Conservation (phyloP, 2,797 vertebrate genomes). For the Fratercula arctica region DNA sequence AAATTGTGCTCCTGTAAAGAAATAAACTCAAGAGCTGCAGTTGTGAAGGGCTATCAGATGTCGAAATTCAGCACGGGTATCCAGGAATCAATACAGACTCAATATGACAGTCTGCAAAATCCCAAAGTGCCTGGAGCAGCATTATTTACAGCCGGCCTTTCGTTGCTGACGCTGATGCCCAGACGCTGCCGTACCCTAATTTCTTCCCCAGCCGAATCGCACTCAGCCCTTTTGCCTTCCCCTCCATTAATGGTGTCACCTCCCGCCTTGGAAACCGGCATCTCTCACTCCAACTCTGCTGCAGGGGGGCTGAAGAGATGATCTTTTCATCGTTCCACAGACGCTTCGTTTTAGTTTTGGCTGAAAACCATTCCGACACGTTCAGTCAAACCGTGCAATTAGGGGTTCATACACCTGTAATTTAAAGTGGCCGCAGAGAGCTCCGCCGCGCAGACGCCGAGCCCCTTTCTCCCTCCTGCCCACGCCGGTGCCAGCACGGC, state of each 20-base stretch:
- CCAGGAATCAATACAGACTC: not conserved
- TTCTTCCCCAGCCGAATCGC: not conserved
- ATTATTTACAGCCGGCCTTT: not conserved
- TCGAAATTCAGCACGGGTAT: not conserved
- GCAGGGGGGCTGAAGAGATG: not conserved
- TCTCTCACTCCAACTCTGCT: not conserved
- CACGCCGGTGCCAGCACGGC: not conserved
- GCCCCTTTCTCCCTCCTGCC: not conserved
- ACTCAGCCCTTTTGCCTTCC: not conserved
- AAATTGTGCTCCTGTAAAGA: not conserved
- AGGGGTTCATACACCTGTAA: not conserved
- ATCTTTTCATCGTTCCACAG: not conserved
- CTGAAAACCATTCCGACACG: not conserved
- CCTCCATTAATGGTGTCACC: fast-evolving
- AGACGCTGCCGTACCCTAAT: not conserved
- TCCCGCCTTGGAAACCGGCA: not conserved
- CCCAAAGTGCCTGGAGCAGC: not conserved
- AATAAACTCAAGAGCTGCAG: not conserved
- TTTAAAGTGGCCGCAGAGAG: not conserved
- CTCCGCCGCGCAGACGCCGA: fast-evolving
- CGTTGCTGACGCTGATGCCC: not conserved
- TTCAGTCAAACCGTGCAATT: not conserved
- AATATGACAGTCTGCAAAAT: not conserved
- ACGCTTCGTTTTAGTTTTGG: not conserved
- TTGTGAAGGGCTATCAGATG: not conserved